These are phyloP conservation scores for Rhagophthalmus giganteus DNA, from an alignment of 2,888 invertebrate species.

Conservation along the genomic window DNA sequence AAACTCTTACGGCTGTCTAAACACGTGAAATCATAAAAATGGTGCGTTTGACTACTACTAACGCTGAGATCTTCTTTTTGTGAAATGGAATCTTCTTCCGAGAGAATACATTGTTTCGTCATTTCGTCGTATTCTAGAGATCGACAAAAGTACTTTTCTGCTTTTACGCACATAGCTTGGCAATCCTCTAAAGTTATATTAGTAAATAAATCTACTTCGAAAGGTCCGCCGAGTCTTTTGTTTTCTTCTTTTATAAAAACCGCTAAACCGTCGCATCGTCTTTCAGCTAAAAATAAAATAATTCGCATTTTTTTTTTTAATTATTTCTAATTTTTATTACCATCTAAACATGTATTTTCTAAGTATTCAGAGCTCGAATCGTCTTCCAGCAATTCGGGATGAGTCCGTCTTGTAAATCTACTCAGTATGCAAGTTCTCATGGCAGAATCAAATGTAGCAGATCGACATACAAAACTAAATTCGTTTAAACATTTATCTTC, in stretches of 20 bases:
- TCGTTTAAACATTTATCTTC: constrained; percentile 89
- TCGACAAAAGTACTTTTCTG: constrained; percentile 87
- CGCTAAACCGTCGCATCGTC: constrained; percentile 82
- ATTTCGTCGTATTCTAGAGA: constrained; percentile 88
- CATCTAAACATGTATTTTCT: constrained; percentile 87
- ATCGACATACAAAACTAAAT: constrained; percentile 85
- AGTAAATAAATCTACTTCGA: constrained; percentile 84
- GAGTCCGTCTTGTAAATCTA: constrained; percentile 80
- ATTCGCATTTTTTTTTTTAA: neutral
- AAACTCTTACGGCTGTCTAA: constrained; percentile 83
- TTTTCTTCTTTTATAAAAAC: constrained; percentile 90
- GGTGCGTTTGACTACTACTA: constrained; percentile 82
- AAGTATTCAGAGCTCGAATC: constrained; percentile 87
- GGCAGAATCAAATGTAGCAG: constrained; percentile 80
- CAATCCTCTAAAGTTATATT: constrained; percentile 87
- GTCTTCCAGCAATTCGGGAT: constrained; percentile 81
- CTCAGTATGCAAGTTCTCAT: constrained; percentile 80
- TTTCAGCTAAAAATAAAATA: constrained; percentile 71
- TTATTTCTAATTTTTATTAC: constrained; percentile 55
- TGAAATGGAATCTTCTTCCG: constrained; percentile 88
- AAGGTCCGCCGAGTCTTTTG: constrained; percentile 83
- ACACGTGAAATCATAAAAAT: constrained; percentile 87
- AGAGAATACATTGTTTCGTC: constrained; percentile 83
- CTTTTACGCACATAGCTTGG: constrained; percentile 82
- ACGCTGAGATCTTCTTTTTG: constrained; percentile 86